Evolutionary conservation across 2,113 vertebrate genomes (phyloP), one percentile per base, ranked within the genome.

Genomic region (Rhinopomastus cyanomelas): DNA sequence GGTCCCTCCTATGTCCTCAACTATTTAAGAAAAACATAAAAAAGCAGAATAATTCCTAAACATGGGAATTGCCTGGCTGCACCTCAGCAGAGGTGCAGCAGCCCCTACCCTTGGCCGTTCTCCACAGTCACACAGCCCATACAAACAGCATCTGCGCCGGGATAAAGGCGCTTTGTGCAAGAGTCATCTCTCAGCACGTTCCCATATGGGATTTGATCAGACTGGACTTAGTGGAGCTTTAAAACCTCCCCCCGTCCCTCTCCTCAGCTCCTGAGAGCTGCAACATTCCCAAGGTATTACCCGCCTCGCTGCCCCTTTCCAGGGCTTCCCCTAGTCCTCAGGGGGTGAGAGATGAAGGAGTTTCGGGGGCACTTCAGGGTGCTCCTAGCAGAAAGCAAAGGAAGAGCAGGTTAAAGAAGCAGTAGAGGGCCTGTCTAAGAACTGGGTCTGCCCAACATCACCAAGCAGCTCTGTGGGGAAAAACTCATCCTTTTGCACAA

Each of bases 171-270:
- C 76, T 72, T 84, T 69, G 92, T 49, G 30, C 7, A 4, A 11
- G 4, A 2, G 23, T 0, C 22, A 5, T 83, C 88, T 66, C 37
- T 81, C 86, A 59, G 26, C 84, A 46, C 68, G 1, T 75, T 71
- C 76, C 81, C 51, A 36, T 97, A 94, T 78, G 89, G 89, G 89
- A 97, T 93, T 91, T 75, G 76, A 96, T 96, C 97, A 96, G 96
- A 95, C 30, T 52, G 96, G 91, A 52, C 92, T 91, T 44, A 66
- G 59, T 37, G 30, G 32, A 68, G 84, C 66, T 79, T 61, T 85
- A 53, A 83, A 89, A 92, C 81, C 57, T 20, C 32, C 44, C 62
- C 22, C 32, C 44, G 59, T 20, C 81, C 23, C 2, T 12, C 44
- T 32, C 48, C 69, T 19, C 44, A 7, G 11, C 8, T 67, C 64